Conservation (phyloP, 2,113 vertebrate species). For the Mystacornis crossleyi region DNA sequence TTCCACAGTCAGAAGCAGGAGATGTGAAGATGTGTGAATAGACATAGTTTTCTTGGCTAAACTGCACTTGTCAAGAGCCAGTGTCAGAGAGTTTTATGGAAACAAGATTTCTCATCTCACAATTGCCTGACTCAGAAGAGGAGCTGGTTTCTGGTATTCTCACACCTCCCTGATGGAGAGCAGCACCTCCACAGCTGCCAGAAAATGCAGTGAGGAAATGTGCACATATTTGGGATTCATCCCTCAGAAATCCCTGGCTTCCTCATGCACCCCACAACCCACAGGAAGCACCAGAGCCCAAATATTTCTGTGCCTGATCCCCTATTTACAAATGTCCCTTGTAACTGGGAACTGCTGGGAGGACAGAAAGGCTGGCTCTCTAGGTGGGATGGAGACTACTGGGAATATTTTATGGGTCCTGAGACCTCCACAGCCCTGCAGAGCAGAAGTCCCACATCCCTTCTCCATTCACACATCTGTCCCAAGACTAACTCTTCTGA, state of each 20-base stretch:
- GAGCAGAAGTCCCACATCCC: neutral
- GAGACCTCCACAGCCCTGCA: neutral
- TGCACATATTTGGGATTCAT: neutral
- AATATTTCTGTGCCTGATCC: neutral
- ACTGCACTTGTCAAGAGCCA: neutral
- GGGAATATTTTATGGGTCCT: neutral
- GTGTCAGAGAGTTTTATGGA: neutral
- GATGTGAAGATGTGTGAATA: neutral
- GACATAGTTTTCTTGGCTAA: neutral
- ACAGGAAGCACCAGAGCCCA: neutral
- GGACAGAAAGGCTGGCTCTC: neutral
- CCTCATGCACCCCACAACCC: neutral
- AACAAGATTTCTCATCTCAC: neutral
- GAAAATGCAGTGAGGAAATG: neutral
- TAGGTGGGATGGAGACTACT: neutral
- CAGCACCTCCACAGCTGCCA: neutral
- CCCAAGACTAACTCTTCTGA: neutral
- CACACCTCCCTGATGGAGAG: neutral
- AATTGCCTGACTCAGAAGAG: neutral
- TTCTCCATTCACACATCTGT: neutral
- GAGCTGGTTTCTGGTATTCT: neutral
- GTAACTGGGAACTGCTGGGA: neutral
- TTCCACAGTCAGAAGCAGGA: neutral
- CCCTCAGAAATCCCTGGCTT: neutral
- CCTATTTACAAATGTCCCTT: neutral